Conservation (phyloP, 2,888 invertebrate genomes). For the Branchipolynoe longqiensis region DNA sequence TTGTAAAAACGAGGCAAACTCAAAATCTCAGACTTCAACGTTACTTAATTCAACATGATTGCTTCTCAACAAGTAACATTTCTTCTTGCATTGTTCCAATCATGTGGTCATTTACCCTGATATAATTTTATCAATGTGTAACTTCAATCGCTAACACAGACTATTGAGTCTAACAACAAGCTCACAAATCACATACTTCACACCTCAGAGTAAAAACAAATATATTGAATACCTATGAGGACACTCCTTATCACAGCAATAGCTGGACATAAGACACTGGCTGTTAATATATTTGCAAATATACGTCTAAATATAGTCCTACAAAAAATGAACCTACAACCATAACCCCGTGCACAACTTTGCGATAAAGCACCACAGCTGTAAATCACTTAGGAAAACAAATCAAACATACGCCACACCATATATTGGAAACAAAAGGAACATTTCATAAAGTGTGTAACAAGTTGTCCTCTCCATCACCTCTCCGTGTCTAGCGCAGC, state of each 20-base stretch:
- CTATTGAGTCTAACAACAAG: conserved; percentile 46
- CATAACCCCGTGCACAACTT: conserved; percentile 53
- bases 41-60: conserved; percentile 52
- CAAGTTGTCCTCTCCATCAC: neutral
- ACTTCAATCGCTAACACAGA: conserved; percentile 46
- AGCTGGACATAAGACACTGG: conserved; percentile 57
- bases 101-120: conserved; percentile 55
- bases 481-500: conserved; percentile 31
- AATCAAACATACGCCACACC: conserved; percentile 45
- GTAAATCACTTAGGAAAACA: conserved; percentile 28
- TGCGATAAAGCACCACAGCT: conserved; percentile 48
- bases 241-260: conserved; percentile 52
- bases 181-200: conserved; percentile 47
- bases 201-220: conserved; percentile 29
- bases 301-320: conserved; percentile 54
- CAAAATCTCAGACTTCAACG: conserved; percentile 50
- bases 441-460: conserved; percentile 11
- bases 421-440: conserved; percentile 18
- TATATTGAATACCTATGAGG: conserved; percentile 51
- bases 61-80: conserved; percentile 53
- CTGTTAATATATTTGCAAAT: conserved; percentile 54
- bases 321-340: conserved; percentile 55
- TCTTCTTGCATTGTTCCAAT: conserved; percentile 53
- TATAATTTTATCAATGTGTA: conserved; percentile 44
- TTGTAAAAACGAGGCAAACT: conserved; percentile 40